Percentiles rank a stretch among this genome's conserved stretches.
These are phyloP conservation scores for Mamestra brassicae DNA, from an alignment of 2,888 invertebrate species.

Conservation along the genomic window DNA sequence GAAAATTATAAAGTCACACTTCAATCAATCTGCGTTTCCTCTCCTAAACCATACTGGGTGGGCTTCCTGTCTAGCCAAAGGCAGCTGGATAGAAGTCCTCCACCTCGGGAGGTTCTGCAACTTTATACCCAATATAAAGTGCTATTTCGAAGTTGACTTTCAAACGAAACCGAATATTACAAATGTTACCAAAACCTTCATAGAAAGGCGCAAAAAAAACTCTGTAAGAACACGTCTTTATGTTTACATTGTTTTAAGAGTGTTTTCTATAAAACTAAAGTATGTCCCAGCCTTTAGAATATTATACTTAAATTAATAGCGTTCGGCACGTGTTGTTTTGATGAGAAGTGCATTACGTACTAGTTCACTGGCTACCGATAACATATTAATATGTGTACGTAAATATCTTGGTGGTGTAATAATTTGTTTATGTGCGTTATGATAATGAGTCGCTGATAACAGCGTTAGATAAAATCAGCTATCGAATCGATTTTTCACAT, in stretches of 20 bases:
- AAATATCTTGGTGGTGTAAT: constrained; percentile 31
- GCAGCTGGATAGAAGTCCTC: not conserved
- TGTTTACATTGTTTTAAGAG: not conserved
- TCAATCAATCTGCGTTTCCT: too few species aligned
- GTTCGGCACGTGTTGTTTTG: constrained; percentile 30
- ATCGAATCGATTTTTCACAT: constrained; percentile 48
- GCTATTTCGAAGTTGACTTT: not conserved
- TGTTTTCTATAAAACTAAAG: not conserved
- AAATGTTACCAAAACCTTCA: not conserved
- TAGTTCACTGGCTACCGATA: constrained; percentile 31
- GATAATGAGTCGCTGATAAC: constrained; percentile 45
- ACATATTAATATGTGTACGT: constrained; percentile 28
- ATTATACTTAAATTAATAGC: constrained; percentile 3
- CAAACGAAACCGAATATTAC: not conserved
- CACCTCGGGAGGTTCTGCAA: not conserved
- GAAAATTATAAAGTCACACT: not conserved
- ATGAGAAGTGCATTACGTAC: constrained; percentile 29
- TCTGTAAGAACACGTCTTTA: too few species aligned
- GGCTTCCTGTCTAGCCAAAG: not conserved
- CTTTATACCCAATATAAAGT: not conserved
- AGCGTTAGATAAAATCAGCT: constrained; percentile 29
- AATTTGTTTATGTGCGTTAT: constrained; percentile 44
- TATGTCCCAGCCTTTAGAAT: not conserved
- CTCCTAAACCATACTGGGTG: not conserved
- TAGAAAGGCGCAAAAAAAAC: too few species aligned